A percentile compares a stretch with the other conserved stretches of the same genome.
These are phyloP conservation scores for Semotilus atromaculatus DNA, from an alignment of 2,797 vertebrate species.

Conservation along the genomic window DNA sequence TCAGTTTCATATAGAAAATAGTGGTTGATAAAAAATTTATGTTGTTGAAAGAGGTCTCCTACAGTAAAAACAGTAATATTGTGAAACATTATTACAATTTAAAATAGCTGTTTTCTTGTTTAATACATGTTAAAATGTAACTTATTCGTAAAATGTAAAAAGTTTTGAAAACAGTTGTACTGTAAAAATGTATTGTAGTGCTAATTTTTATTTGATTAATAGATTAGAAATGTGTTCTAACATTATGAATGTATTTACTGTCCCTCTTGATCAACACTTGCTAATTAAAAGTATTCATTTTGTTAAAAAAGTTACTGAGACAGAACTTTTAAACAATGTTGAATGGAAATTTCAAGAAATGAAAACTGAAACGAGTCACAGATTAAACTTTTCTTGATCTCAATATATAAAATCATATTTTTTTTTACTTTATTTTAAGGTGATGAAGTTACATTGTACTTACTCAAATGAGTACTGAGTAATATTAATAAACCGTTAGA, in stretches of 20 bases:
- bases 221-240: no score
- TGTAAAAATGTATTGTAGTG: background rate
- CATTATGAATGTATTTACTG: background rate
- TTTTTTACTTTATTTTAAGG: background rate
- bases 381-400: no score
- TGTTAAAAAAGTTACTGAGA: no score
- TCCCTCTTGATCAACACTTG: background rate
- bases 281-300: background rate
- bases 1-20: background rate
- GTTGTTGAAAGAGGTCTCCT: background rate
- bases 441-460: no score
- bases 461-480: no score
- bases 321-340: background rate
- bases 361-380: background rate
- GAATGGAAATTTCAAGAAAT: background rate
- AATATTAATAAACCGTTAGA: no score
- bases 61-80: background rate
- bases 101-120: no score
- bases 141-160: background rate
- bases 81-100: background rate
- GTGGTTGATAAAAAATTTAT: background rate
- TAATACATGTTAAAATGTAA: no score
- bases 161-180: background rate
- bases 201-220: background rate
- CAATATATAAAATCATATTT: background rate